Evolutionary conservation across 2,888 invertebrate genomes (phyloP).

Genomic region (Lycophotia porphyrea): DNA sequence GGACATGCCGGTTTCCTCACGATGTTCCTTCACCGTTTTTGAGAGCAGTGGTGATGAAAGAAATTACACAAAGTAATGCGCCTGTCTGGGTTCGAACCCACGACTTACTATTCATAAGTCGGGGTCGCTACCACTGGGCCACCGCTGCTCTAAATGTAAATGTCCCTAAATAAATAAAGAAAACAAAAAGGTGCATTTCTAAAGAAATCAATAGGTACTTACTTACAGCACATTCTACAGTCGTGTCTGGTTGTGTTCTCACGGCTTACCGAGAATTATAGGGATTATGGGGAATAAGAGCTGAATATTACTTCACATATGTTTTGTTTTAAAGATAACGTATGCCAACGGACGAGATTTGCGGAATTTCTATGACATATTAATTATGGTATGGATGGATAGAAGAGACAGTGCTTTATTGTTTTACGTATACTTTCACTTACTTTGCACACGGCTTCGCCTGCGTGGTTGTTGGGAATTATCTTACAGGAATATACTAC

Average conservation of each 20-base stretch:
- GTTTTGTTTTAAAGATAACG: conserved; percentile 23
- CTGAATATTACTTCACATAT: conserved; percentile 14
- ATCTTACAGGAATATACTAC: no score
- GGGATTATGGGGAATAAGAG: conserved; percentile 43
- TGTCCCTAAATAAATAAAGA: no score
- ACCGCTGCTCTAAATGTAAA: no score
- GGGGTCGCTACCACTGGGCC: no score
- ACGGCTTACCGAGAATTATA: conserved; percentile 51
- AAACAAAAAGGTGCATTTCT: conserved; percentile 34
- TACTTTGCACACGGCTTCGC: no score
- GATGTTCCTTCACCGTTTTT: no score
- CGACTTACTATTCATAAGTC: no score
- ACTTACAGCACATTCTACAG: conserved; percentile 43
- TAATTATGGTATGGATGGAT: not conserved
- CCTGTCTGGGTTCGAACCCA: no score
- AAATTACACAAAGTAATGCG: no score
- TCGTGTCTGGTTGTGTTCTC: conserved; percentile 43
- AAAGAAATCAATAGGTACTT: conserved; percentile 40
- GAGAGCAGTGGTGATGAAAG: no score
- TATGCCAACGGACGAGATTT: not conserved
- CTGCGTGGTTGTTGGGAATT: no score
- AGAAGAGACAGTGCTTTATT: not conserved
- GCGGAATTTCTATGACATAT: conserved; percentile 18
- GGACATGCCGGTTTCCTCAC: no score
- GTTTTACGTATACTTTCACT: not conserved